phyloP scores from a whole-genome alignment of 2,113 vertebrate species.

The Peromyscus polionotus region DNA sequence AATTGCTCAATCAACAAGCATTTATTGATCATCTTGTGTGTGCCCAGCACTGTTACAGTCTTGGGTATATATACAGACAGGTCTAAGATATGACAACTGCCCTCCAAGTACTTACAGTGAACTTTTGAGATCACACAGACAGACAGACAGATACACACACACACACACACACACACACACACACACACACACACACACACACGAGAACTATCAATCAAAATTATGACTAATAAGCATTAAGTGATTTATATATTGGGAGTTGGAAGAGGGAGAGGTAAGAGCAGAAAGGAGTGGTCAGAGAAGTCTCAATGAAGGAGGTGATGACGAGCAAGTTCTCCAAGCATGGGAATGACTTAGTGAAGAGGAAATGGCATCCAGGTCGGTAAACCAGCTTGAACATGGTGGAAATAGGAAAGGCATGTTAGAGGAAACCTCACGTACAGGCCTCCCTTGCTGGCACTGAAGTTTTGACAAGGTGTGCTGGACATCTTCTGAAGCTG shows the following conservation, averaged over 20 bases:
- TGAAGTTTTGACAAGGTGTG: background rate
- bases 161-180: constrained; percentile 9
- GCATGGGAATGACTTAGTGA: background rate
- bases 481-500: constrained; percentile 39
- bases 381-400: constrained; percentile 17
- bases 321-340: constrained; percentile 36
- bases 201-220: constrained; percentile 49
- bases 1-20: constrained; percentile 72
- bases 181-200: background rate
- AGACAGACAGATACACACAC: background rate
- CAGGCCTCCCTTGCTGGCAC: constrained; percentile 5
- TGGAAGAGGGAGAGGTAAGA: background rate
- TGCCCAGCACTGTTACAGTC: constrained; percentile 57
- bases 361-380: constrained; percentile 15
- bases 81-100: background rate
- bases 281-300: constrained; percentile 60
- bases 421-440: background rate
- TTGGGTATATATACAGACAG: constrained; percentile 18
- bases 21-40: constrained; percentile 79
- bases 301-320: constrained; percentile 1
- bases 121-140: constrained; percentile 39
- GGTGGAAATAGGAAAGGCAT: background rate
- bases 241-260: constrained; percentile 8
- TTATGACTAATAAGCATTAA: constrained; percentile 61
- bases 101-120: constrained; percentile 51